Evolutionary conservation across 2,888 invertebrate genomes (phyloP).

Genomic region (Nomada fucata): DNA sequence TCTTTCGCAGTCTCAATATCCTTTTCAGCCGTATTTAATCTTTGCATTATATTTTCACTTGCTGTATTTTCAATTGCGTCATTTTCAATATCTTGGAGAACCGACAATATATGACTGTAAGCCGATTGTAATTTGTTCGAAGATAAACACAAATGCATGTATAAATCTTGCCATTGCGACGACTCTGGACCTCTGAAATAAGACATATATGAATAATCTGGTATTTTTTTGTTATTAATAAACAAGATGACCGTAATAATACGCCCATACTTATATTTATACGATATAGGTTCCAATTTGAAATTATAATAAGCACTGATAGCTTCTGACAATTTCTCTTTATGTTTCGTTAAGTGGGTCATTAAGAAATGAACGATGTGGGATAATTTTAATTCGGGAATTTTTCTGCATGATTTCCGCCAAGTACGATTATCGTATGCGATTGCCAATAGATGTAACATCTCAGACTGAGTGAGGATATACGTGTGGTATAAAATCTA

Average conservation of each 20-base stretch:
- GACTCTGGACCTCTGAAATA: constrained; percentile 64
- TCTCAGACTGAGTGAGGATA: constrained; percentile 80
- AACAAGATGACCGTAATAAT: constrained; percentile 13
- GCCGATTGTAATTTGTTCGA: constrained; percentile 78
- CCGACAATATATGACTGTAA: constrained; percentile 73
- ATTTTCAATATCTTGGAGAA: constrained; percentile 76
- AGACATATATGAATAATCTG: background rate
- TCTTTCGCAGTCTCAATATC: constrained; percentile 77
- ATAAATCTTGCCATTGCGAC: constrained; percentile 79
- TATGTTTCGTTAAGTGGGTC: constrained; percentile 61
- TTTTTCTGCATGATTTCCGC: constrained; percentile 38
- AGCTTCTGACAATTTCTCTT: constrained; percentile 64
- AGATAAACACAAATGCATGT: constrained; percentile 78
- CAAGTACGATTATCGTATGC: constrained; percentile 69
- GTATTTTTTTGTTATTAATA: background rate
- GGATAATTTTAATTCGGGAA: constrained; percentile 69
- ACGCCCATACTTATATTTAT: constrained; percentile 43
- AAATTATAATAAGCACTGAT: constrained; percentile 71
- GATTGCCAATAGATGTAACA: constrained; percentile 76
- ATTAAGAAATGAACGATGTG: constrained; percentile 66
- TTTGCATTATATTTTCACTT: constrained; percentile 64
- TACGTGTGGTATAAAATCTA: constrained; percentile 79
- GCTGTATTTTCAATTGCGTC: constrained; percentile 51
- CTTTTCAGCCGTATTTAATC: constrained; percentile 75
- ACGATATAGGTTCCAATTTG: constrained; percentile 63